A percentile compares a stretch with the other conserved stretches of the same genome.
Evolutionary conservation across 37 sponge, comb jelly and placozoan species (phyloP).

Genomic region (Geodia barretti): DNA sequence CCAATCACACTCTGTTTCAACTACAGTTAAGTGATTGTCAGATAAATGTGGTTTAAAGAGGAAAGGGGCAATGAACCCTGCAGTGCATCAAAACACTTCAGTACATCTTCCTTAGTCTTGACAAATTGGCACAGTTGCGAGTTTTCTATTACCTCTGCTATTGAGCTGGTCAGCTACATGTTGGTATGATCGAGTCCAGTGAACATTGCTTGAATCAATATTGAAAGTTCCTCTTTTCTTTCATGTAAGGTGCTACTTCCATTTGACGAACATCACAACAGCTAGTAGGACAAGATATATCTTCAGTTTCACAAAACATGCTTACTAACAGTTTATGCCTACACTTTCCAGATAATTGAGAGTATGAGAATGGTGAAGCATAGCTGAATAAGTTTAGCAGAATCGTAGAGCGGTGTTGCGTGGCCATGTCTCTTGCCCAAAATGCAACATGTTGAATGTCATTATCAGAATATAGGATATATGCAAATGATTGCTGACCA

Average conservation of each 20-base stretch:
- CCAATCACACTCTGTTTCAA: conserved; percentile 5
- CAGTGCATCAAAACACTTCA: conserved; percentile 12
- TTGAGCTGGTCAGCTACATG: conserved; percentile 18
- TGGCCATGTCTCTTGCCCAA: conserved; percentile 20
- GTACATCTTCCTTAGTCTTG: neutral
- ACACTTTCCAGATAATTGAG: conserved; percentile 28
- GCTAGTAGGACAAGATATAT: neutral
- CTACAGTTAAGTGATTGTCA: neutral
- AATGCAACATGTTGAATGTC: conserved; percentile 38
- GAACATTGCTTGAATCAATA: conserved; percentile 27
- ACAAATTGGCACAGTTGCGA: conserved; percentile 7
- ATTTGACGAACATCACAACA: conserved; percentile 39
- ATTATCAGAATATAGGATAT: conserved; percentile 23
- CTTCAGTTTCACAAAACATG: conserved; percentile 22
- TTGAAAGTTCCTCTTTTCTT: neutral
- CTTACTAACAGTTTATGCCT: conserved; percentile 25
- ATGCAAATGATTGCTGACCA: conserved; percentile 15
- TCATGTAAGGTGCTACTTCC: neutral
- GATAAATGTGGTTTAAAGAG: neutral
- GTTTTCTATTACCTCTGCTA: neutral
- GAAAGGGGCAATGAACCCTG: conserved; percentile 5
- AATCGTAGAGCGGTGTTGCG: conserved; percentile 6
- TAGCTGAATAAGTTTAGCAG: conserved; percentile 13
- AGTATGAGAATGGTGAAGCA: conserved; percentile 15
- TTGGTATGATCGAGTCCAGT: conserved; percentile 17